phyloP scores from a whole-genome alignment of 2,888 invertebrate species.

The Lissonota sp. region DNA sequence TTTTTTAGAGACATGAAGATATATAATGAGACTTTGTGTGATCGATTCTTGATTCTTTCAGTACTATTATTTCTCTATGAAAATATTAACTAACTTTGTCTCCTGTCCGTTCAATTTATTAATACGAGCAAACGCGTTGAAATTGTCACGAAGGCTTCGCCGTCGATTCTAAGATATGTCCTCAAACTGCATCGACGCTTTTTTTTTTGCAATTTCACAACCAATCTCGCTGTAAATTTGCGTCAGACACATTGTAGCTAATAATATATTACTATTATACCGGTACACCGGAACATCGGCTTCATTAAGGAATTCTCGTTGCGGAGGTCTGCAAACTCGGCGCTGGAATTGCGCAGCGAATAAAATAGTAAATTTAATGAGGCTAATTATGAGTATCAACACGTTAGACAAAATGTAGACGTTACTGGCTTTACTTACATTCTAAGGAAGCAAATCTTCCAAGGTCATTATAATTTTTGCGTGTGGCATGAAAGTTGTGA shows the following conservation, averaged over 20 bases:
- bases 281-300: neutral
- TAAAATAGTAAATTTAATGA: constrained; percentile 27
- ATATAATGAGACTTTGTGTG: no score
- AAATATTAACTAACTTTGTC: no score
- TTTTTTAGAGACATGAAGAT: no score
- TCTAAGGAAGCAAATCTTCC: constrained; percentile 29
- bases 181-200: no score
- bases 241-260: constrained; percentile 13
- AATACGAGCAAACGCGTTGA: no score
- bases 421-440: neutral
- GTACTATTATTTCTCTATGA: no score
- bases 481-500: neutral
- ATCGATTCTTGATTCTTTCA: no score
- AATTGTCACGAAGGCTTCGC: no score
- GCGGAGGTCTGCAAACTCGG: neutral
- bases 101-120: no score
- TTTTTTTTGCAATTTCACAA: no score
- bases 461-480: neutral
- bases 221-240: neutral
- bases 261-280: no score
- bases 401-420: constrained; percentile 30
- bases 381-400: constrained; percentile 31
- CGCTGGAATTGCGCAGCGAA: neutral
- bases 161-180: no score
- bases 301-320: constrained; percentile 27